These are phyloP conservation scores for Apodemus agrarius DNA, from an alignment of 2,797 vertebrate genomes.

Conservation along the genomic window DNA sequence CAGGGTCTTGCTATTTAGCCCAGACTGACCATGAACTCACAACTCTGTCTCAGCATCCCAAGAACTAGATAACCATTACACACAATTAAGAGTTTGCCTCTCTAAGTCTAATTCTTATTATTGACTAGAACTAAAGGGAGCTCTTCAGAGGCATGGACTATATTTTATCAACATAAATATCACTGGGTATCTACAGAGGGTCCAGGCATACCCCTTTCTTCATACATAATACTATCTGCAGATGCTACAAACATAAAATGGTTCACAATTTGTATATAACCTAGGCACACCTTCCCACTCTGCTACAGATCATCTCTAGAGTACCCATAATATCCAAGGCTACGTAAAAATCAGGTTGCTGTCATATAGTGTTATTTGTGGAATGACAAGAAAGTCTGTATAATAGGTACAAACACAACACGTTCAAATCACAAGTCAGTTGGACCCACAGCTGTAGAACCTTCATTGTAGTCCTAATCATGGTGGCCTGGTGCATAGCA, in stretches of 20 bases:
- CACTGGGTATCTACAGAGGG: background rate
- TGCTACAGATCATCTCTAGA: background rate
- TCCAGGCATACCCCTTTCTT: background rate
- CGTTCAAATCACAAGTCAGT: background rate
- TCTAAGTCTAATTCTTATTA: background rate
- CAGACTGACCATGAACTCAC: background rate
- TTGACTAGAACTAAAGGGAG: slow-evolving; percentile 11
- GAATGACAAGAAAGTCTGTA: background rate
- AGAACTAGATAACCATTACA: background rate
- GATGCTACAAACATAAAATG: background rate
- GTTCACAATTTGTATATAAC: background rate
- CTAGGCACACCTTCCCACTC: background rate
- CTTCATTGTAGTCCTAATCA: background rate
- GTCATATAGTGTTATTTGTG: background rate
- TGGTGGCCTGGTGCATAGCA: background rate
- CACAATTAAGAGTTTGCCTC: background rate
- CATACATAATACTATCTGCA: background rate
- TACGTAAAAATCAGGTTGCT: background rate
- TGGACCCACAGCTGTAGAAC: background rate
- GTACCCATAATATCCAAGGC: background rate
- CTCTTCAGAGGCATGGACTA: background rate
- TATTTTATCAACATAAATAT: slow-evolving; percentile 30
- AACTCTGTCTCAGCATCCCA: background rate
- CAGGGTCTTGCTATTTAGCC: background rate
- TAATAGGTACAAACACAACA: background rate